These are phyloP conservation scores for Ivindomyrus marchei DNA, from an alignment of 2,113 vertebrate genomes.

Conservation along the genomic window DNA sequence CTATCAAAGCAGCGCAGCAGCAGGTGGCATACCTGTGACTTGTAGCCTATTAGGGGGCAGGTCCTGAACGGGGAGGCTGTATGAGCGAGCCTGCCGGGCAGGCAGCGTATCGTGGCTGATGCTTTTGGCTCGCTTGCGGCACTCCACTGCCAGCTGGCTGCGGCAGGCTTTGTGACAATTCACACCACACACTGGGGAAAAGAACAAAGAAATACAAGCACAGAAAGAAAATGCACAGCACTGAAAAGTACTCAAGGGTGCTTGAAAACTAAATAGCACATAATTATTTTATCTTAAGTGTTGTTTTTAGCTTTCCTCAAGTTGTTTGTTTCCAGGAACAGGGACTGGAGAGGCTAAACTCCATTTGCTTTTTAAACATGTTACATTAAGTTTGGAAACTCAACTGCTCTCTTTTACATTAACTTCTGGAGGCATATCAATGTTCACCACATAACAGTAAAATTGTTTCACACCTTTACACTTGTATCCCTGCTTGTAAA, in stretches of 20 bases:
- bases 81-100: constrained; percentile 63
- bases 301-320: not conserved
- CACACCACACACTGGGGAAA: constrained; percentile 61
- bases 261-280: not conserved
- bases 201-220: not conserved
- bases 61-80: constrained; percentile 75
- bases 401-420: not conserved
- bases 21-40: constrained; percentile 57
- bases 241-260: not conserved
- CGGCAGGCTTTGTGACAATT: constrained; percentile 82
- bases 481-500: constrained; percentile 65
- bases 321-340: not conserved
- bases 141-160: constrained; percentile 70
- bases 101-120: constrained; percentile 69
- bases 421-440: not conserved
- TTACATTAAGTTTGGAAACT: not conserved
- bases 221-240: constrained; percentile 20
- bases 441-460: not conserved
- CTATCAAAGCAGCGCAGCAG: not conserved
- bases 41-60: constrained; percentile 61
- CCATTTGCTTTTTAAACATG: not conserved
- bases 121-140: constrained; percentile 77
- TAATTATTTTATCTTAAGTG: not conserved
- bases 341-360: not conserved
- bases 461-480: constrained; percentile 51